Conservation (phyloP, 2,888 invertebrate species). For the Tillus elongatus region DNA sequence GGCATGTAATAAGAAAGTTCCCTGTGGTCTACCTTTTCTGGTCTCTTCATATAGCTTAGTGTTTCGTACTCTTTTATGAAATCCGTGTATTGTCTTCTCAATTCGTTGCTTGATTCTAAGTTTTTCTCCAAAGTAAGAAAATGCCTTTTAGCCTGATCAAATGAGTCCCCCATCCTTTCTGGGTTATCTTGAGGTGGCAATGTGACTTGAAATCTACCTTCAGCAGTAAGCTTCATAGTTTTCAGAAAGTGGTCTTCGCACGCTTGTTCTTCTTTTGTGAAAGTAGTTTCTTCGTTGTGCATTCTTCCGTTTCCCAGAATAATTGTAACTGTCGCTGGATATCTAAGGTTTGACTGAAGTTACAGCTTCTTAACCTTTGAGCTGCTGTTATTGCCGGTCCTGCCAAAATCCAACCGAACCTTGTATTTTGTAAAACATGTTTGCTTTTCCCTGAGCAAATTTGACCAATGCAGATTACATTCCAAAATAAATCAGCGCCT, state of each 20-base stretch:
- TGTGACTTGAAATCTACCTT: slow-evolving; percentile 6
- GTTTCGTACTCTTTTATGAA: not conserved
- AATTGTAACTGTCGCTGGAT: no score
- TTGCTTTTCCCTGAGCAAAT: not conserved
- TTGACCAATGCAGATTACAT: no score
- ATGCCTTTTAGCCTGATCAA: no score
- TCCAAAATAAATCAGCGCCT: no score
- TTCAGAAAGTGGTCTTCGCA: slow-evolving; percentile 6
- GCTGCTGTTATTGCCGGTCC: no score
- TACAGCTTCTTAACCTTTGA: no score
- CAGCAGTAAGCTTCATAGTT: not conserved
- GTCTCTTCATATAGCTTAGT: not conserved
- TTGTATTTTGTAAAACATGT: slow-evolving; percentile 6
- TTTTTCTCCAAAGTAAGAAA: not conserved
- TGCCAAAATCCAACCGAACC: slow-evolving; percentile 5
- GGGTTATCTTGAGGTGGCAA: no score
- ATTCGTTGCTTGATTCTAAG: not conserved
- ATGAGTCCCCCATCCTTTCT: no score
- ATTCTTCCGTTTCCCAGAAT: slow-evolving; percentile 10
- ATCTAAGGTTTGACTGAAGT: no score
- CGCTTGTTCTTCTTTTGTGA: slow-evolving; percentile 3
- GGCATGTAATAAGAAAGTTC: not conserved
- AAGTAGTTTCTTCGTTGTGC: not conserved
- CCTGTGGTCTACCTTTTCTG: not conserved
- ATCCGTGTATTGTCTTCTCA: not conserved